Conservation (phyloP, 2,797 vertebrate species). For the Microtus agrestis region DNA sequence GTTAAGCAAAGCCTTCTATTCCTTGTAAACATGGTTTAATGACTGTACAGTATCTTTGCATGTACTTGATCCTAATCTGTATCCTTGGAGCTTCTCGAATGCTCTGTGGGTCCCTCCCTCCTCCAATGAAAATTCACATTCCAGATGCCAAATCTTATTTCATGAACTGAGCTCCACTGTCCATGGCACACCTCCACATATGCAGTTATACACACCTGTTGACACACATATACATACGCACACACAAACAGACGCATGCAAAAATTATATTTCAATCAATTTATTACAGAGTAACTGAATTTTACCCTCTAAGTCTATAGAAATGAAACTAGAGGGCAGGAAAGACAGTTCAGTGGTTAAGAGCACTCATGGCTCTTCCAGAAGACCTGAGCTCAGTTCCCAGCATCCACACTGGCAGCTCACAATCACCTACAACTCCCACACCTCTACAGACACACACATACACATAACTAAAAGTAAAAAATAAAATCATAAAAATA, state of each 20-base stretch:
- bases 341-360: neutral
- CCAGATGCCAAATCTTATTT: neutral
- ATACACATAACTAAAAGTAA: neutral
- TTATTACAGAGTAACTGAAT: slow-evolving; percentile 17
- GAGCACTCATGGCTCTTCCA: neutral
- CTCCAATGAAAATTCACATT: neutral
- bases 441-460: neutral
- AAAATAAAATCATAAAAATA: neutral
- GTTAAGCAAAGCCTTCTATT: neutral
- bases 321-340: slow-evolving; percentile 36
- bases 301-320: neutral
- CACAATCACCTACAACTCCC: neutral
- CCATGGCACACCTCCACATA: neutral
- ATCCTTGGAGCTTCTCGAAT: neutral
- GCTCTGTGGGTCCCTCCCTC: neutral
- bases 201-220: too few species aligned
- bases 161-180: neutral
- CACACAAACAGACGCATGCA: neutral
- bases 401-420: neutral
- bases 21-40: neutral
- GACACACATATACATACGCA: neutral
- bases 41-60: neutral
- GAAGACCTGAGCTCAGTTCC: neutral
- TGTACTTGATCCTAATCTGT: neutral
- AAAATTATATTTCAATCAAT: slow-evolving; percentile 9